Evolutionary conservation across 2,113 vertebrate species (phyloP).

Genomic region (Pygoscelis antarcticus): DNA sequence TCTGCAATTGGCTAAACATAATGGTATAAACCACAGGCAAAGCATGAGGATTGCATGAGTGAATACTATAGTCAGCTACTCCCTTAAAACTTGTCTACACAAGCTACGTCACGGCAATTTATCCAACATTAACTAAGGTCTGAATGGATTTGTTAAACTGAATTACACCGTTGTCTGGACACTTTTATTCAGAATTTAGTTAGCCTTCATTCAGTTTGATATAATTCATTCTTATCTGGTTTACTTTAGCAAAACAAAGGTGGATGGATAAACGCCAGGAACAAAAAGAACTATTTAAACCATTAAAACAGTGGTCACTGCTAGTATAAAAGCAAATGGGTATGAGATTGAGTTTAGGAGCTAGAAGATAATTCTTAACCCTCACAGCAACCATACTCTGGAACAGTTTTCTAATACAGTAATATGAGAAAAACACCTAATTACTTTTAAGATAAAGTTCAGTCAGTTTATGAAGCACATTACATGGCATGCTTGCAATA

Average conservation of each 20-base stretch:
- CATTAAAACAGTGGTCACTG: background rate
- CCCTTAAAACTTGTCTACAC: background rate
- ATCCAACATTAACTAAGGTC: background rate
- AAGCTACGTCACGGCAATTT: background rate
- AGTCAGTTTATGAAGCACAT: background rate
- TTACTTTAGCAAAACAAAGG: slow-evolving; percentile 18
- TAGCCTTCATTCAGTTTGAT: background rate
- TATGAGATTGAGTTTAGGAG: background rate
- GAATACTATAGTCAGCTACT: background rate
- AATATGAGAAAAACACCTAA: background rate
- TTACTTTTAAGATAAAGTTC: background rate
- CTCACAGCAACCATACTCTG: background rate
- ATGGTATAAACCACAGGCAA: background rate
- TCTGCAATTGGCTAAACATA: background rate
- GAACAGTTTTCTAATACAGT: background rate
- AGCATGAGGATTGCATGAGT: background rate
- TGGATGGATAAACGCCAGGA: background rate
- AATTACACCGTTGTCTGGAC: background rate
- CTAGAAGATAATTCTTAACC: background rate
- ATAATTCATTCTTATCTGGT: background rate
- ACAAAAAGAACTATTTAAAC: background rate
- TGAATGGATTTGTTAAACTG: background rate
- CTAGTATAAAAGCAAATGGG: background rate
- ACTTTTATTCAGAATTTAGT: background rate
- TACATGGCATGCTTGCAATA: background rate